phyloP scores from a whole-genome alignment of 2,888 invertebrate species.

The Trissolcus japonicus region DNA sequence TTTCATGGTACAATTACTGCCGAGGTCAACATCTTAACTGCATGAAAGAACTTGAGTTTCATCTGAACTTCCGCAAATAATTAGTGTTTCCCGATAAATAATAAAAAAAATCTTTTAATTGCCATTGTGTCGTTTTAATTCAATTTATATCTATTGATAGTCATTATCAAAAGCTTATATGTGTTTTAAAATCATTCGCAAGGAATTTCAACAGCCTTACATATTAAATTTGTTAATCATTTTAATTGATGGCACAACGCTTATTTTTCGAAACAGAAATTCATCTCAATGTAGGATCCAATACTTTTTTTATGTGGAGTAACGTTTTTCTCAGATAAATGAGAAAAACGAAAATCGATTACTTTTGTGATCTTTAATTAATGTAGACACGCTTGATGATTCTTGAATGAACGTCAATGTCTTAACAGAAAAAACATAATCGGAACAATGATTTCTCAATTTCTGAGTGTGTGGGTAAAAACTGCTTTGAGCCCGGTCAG shows the following conservation, averaged over 20 bases:
- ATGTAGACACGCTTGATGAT: conserved; percentile 50
- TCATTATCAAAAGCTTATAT: background rate
- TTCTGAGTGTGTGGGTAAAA: conserved; percentile 41
- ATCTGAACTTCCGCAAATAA: conserved; percentile 16
- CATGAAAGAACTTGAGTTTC: conserved; percentile 22
- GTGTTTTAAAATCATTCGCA: background rate
- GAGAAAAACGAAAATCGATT: conserved; percentile 26
- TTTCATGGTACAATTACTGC: conserved; percentile 46
- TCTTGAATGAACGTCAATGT: conserved; percentile 52
- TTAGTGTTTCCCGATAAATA: conserved; percentile 19
- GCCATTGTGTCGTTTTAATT: background rate
- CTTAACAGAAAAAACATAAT: conserved; percentile 48
- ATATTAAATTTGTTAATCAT: no score
- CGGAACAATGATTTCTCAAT: conserved; percentile 59
- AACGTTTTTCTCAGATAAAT: background rate
- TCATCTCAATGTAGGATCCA: no score
- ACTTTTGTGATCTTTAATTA: conserved; percentile 47
- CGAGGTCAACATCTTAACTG: conserved; percentile 35
- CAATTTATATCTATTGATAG: background rate
- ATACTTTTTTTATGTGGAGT: no score
- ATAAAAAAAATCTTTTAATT: conserved; percentile 5
- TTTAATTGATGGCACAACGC: no score
- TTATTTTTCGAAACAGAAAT: no score
- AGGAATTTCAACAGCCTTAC: no score
- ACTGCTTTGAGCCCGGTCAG: conserved; percentile 32